Base-by-base conservation (phyloP, 2,113 vertebrate genomes). In the Elaphurus davidianus region DNA sequence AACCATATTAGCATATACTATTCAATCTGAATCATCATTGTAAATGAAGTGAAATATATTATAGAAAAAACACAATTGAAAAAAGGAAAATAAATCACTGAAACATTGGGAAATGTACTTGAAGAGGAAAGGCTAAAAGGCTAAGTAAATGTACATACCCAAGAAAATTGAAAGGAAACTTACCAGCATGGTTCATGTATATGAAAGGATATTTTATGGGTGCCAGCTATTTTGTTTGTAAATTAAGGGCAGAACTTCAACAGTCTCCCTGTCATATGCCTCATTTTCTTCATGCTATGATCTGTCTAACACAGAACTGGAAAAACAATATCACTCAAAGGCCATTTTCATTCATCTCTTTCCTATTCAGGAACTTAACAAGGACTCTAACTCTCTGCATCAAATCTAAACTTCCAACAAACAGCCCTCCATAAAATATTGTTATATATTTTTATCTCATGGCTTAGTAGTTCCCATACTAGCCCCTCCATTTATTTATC, bases 111-210 rank as follows among this genome's bases (percentile, higher is more conserved):
- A 92, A 90, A 98, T 95, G 78, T 71, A 40, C 78, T 67, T 9
- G 25, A 94, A 86, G 84, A 97, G 47, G n/a, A 92, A 95, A 94
- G 45, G 25, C 43, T 96, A 83, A 92, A 97, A 28, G 40, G 96
- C 43, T 91, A 85, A 84, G 87, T 93, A 87, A 76, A 81, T 95
- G 21, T 84, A 87, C 21, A 88, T 62, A 78, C n/a, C 78, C 45
- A 89, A 89, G 91, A 89, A 97, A 98, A 98, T 74, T 86, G 94
- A 93, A 98, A 92, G 54, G 55, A 95, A 95, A 97, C 23, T 71
- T 95, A 90, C 94, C 45, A 94, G 57, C 64, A 95, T 0, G 0
- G 91, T 97, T 96, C 87, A 79, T 43, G 82, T 64, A 59, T 55
- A 78, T 57, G 54, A 97, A 90, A 27, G 64, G 78, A 74, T 60